Evolutionary conservation across 2,797 vertebrate species (phyloP), one percentile per base, ranked within the genome.

Genomic region (Labeo calbasu): DNA sequence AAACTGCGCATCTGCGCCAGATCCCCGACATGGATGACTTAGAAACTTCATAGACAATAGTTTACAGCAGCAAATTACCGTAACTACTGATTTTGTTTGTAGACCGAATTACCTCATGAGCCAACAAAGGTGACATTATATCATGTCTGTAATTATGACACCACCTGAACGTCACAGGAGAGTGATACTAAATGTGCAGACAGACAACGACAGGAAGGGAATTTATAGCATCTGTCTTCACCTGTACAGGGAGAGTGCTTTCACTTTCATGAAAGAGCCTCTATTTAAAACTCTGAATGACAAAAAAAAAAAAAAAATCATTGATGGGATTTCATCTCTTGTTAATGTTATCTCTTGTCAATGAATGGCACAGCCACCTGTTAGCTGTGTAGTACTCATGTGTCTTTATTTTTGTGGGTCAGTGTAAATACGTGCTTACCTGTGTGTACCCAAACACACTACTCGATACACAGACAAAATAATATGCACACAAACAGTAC

Each of bases 341-440:
- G 59, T 21, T 76, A 76, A 53, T 66, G 81, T 76, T 13, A n/a
- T 32, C 28, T 32, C 28, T 32, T 32, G 28, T 50, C 10, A 14
- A 53, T 73, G 78, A 76, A 59, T 40, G 71, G 46, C 48, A 25
- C 32, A 65, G 48, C 71, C 70, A 76, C 51, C 70, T 85, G 75
- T 82, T 78, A 51, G 50, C 21, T 83, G 23, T 82, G 21, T 70
- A 17, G 53, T 70, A 19, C 61, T n/a, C 66, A 77, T 61, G 63
- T 69, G 78, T 53, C 28, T 83, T 51, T 70, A 71, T 70, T 81
- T 40, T 48, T 69, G 43, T 25, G 23, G 77, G 51, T 78, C 50
- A 77, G 59, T 82, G 82, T 77, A 79, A 86, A 86, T 86, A 81
- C 61, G 40, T 82, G 63, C 78, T 80, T 25, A 63, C 59, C 19